phyloP scores from a whole-genome alignment of 2,113 vertebrate species.

The Stegostoma tigrinum region DNA sequence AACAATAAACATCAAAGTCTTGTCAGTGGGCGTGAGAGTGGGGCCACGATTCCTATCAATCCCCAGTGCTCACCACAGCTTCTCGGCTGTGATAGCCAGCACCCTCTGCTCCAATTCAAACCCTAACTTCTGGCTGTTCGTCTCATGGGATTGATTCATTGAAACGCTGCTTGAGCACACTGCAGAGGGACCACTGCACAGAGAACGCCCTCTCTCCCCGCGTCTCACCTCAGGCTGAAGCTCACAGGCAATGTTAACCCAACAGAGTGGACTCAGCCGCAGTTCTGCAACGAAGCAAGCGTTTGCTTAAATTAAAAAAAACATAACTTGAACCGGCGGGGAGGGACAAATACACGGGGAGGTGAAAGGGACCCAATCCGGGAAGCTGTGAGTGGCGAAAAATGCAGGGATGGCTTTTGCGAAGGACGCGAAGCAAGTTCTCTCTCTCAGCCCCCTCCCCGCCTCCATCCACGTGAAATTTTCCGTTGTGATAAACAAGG shows the following conservation, averaged over 20 bases:
- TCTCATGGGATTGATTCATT: neutral
- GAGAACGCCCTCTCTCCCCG: neutral
- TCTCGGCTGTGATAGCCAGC: neutral
- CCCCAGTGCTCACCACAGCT: neutral
- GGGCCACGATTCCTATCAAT: neutral
- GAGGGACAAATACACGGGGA: too few relatives aligned
- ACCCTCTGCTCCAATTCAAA: neutral
- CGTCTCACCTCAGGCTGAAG: neutral
- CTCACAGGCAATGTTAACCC: neutral
- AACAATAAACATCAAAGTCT: neutral
- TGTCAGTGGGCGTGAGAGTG: neutral
- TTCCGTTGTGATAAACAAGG: neutral
- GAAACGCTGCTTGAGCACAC: neutral
- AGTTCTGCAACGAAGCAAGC: neutral
- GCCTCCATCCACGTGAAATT: neutral
- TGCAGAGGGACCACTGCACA: neutral
- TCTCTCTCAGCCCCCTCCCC: too few relatives aligned
- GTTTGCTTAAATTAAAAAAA: too few relatives aligned
- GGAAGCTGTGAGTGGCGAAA: neutral
- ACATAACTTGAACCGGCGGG: neutral
- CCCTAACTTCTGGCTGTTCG: neutral
- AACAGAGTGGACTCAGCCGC: neutral
- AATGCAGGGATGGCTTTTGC: neutral
- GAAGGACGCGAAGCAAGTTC: neutral
- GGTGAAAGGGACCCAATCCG: too few relatives aligned